phyloP scores from a whole-genome alignment of 2,888 invertebrate species.

The Vesta saturnalis region DNA sequence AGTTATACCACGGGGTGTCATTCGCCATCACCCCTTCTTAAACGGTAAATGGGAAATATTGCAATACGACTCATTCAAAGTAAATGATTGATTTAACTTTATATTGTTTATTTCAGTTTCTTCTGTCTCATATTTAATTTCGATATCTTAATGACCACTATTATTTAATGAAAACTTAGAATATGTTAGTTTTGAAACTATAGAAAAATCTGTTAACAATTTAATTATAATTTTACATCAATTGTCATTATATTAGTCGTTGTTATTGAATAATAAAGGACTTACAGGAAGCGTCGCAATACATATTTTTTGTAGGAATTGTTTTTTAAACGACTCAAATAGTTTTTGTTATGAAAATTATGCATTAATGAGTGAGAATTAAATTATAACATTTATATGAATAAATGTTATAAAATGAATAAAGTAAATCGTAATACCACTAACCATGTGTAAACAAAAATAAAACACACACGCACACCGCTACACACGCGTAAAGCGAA shows the following conservation, averaged over 20 bases:
- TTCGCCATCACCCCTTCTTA: slow-evolving; percentile 8
- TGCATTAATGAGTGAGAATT: neutral
- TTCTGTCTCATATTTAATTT: neutral
- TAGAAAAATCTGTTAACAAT: neutral
- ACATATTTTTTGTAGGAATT: neutral
- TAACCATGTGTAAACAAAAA: slow-evolving; percentile 62
- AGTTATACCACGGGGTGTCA: slow-evolving; percentile 3
- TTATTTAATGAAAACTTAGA: neutral
- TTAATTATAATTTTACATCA: neutral
- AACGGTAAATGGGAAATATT: neutral
- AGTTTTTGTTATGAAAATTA: neutral
- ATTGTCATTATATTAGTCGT: neutral
- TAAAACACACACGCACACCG: slow-evolving; percentile 60
- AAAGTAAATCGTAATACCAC: slow-evolving; percentile 45
- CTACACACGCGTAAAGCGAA: slow-evolving; percentile 60
- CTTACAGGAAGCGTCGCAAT: slow-evolving; percentile 12
- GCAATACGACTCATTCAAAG: neutral
- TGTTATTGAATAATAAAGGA: neutral
- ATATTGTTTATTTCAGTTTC: neutral
- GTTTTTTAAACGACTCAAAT: neutral
- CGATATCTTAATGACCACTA: neutral
- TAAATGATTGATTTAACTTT: neutral
- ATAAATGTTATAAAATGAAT: neutral
- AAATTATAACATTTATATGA: too few relatives aligned
- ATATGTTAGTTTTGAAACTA: neutral